phyloP scores from a whole-genome alignment of 2,888 invertebrate species.

The Oscheius sp. region DNA sequence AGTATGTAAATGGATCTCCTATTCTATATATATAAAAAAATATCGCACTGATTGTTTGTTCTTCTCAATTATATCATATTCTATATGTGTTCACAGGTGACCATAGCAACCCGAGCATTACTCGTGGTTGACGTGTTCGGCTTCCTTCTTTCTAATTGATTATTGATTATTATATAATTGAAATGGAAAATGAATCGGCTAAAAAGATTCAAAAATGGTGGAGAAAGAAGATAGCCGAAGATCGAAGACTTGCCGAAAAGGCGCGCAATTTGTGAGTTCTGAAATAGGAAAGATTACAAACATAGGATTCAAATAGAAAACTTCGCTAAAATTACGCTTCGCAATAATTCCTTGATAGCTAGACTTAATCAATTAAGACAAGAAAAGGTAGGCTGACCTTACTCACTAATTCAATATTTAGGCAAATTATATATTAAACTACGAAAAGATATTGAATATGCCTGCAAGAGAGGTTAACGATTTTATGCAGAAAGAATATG shows the following conservation, averaged over 20 bases:
- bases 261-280: slow-evolving; percentile 9
- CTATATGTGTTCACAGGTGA: no score
- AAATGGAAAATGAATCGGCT: slow-evolving; percentile 12
- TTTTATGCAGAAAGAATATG: neutral
- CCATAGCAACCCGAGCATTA: no score
- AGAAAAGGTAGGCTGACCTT: slow-evolving; percentile 8
- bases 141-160: no score
- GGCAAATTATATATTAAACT: slow-evolving; percentile 1
- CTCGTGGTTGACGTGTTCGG: no score
- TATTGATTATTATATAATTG: no score
- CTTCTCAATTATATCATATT: no score
- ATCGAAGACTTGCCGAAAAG: slow-evolving; percentile 3
- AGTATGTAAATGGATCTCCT: no score
- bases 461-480: slow-evolving; percentile 26
- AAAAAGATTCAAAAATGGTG: slow-evolving; percentile 23
- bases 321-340: neutral
- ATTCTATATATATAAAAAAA: no score
- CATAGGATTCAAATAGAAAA: neutral
- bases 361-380: slow-evolving; percentile 3
- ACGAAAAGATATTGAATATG: slow-evolving; percentile 23
- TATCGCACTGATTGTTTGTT: no score
- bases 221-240: slow-evolving; percentile 15
- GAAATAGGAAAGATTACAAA: neutral
- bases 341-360: slow-evolving; percentile 10
- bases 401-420: no score